Base-by-base conservation (phyloP, 2,888 invertebrate genomes). In the Philhelius pedissequus region DNA sequence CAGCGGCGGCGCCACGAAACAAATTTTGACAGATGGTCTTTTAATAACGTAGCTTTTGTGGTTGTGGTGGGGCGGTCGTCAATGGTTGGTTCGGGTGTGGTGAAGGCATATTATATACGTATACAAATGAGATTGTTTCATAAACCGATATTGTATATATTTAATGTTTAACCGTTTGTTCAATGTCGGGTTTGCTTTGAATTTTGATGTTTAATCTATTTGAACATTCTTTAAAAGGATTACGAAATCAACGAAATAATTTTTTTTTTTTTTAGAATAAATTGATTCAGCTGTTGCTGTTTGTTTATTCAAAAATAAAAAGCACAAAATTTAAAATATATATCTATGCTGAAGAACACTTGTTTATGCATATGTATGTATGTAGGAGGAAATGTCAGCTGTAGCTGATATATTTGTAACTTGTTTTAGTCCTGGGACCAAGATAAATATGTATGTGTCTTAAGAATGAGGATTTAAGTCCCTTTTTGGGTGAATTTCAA, bases 11-110 rank as follows among this genome's bases (percentile, higher is more conserved):
- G 38, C 38, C 38, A 60, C 60, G 15, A 43, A 60, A 60, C 11
- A 40, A 60, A 27, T 62, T n/a, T 43, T 62, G 60, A 62, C 60
- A 62, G 27, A 62, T 60, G 60, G 38, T 60, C 60, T 15, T 40
- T 38, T 60, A 4, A 25, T 15, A 18, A 30, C 18, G 52, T 15
- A 25, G 20, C 8, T 20, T n/a, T n/a, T 22, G 9, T 48, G 22
- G 6, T 27, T n/a, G 27, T 8, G n/a, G 9, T 38, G 4, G 15
- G 6, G 5, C 38, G 38, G n/a, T 38, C n/a, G n/a, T n/a, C n/a
- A n/a, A n/a, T n/a, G n/a, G n/a, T n/a, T n/a, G n/a, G 30, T 27
- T 3, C n/a, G 3, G 58, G 22, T 6, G 13, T 18, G 8, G 2
- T 50, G 13, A n/a, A 3, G n/a, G 25, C 9, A 7, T 15, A 1